Base-by-base conservation (phyloP, 2,113 vertebrate species). In the Gila orcuttii region DNA sequence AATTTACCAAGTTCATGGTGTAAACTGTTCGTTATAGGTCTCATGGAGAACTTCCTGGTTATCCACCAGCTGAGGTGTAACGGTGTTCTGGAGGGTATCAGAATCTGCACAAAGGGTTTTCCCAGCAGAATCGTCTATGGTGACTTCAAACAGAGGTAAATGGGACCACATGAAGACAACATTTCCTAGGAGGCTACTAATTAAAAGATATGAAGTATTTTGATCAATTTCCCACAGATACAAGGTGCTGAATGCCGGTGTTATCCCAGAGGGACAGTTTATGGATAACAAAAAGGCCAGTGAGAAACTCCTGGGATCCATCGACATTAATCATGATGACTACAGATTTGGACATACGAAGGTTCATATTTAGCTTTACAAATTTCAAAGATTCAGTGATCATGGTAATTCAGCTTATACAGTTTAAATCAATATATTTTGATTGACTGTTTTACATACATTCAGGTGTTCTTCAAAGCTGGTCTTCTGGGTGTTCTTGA, bases 281-380 rank as follows among this genome's bases (percentile, higher is more conserved):
- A 88, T 89, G 83, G 89, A 90, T 68, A 88, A 90, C 85, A 90
- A 88, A 78, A 90, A 90, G 52, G 87, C 87, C 76, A 36, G 75
- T 82, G 91, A 91, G 86, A 91, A 91, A 55, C 86, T 91, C 76
- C 84, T 90, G 60, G 86, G 84, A n/a, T 91, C 89, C 47, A 90
- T 91, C 28, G 89, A 90, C 28, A 33, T 89, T 33, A 66, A 89
- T 78, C 89, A 91, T 39, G 83, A 62, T 2, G 84, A 91, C 80
- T 91, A 91, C 62, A 89, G 75, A 87, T 91, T 91, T 84, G 91
- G 91, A 85, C 88, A 91, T 82, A 91, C 91, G n/a, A 91, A 91
- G 90, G 90, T 91, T 59, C 45, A 33, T 74, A 74, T 62, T 55
- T 6, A 21, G 9, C 10, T 42, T 33, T 17, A 17, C 2, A 36